Evolutionary conservation across 2,888 invertebrate genomes (phyloP), one percentile per base, ranked within the genome.

Genomic region (Caenorhabditis becei): DNA sequence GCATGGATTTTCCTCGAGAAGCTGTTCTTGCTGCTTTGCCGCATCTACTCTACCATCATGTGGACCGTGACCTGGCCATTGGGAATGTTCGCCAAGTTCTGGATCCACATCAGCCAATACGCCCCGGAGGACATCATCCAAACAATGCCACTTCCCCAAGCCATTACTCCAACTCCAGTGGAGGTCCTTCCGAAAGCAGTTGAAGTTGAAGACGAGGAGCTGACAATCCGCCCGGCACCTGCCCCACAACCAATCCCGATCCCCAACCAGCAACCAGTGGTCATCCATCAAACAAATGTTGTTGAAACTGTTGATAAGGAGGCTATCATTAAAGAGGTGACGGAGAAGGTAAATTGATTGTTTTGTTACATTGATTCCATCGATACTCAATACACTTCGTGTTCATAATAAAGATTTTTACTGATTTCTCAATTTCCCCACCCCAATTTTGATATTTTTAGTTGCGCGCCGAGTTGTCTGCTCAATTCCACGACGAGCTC

Each of bases 301-400:
- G 67, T 75, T 54, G 75, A 66, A 49, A 75, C 66, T 51, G 67
- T 75, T 32, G 67, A 67, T 37, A 67, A 74, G 44, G 63, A 65
- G 10, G 65, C 63, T 26, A 74, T 74, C 16, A 74, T 74, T 49
- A 65, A 65, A 44, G 72, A 74, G 58, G 72, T 74, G 32, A 58
- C 72, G n/a, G 72, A 74, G 35, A 74, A 74, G 72, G 72, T 74
- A 74, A 65, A n/a, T n/a, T n/a, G n/a, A n/a, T n/a, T n/a, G n/a
- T n/a, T n/a, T 35, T 56, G 44, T 28, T 49, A 35, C 51, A 14
- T 53, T n/a, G n/a, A n/a, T n/a, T n/a, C n/a, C n/a, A n/a, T n/a
- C n/a, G 41, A 35, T 26, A 61, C 26, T 24, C 16, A 32, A 26
- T 54, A 18, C 32, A 44, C 16, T 18, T 62, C 41, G n/a, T n/a